These are phyloP conservation scores for Elymnias hypermnestra DNA, from an alignment of 1,140 invertebrate genomes.

Conservation along the genomic window DNA sequence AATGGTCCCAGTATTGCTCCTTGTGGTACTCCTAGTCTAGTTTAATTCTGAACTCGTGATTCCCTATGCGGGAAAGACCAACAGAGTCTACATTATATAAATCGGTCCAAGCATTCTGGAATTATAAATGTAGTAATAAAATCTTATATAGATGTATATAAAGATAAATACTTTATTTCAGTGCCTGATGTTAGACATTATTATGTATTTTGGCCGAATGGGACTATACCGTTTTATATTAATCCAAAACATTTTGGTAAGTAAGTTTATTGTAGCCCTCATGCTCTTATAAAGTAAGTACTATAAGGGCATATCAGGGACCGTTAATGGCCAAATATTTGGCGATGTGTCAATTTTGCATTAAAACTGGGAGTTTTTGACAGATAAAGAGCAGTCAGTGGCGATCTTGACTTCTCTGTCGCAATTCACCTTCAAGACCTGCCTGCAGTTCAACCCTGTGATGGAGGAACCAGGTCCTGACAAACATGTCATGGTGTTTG, in stretches of 20 bases:
- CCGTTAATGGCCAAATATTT: too few species aligned
- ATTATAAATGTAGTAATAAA: too few species aligned
- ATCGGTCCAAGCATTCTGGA: too few species aligned
- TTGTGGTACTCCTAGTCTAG: too few species aligned
- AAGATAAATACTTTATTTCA: background rate
- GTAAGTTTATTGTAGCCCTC: conserved; percentile 10
- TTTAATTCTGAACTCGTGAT: too few species aligned
- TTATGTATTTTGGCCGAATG: conserved; percentile 48
- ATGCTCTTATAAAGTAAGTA: too few species aligned
- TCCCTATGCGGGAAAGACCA: too few species aligned
- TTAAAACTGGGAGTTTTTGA: background rate
- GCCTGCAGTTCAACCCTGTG: conserved; percentile 47
- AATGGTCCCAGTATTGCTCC: too few species aligned
- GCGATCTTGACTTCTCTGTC: conserved; percentile 41
- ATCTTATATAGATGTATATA: too few species aligned
- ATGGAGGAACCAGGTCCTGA: conserved; percentile 23
- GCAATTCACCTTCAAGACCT: conserved; percentile 43
- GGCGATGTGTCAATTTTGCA: too few species aligned
- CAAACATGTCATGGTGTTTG: conserved; percentile 41
- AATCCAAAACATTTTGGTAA: conserved; percentile 49
- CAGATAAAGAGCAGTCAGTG: conserved; percentile 45
- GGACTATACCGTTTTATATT: conserved; percentile 47
- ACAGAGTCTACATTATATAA: too few species aligned
- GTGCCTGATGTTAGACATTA: conserved; percentile 14
- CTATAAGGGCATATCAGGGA: too few species aligned